These are phyloP conservation scores for Apodemus agrarius DNA, from an alignment of 2,797 vertebrate genomes.

Conservation along the genomic window DNA sequence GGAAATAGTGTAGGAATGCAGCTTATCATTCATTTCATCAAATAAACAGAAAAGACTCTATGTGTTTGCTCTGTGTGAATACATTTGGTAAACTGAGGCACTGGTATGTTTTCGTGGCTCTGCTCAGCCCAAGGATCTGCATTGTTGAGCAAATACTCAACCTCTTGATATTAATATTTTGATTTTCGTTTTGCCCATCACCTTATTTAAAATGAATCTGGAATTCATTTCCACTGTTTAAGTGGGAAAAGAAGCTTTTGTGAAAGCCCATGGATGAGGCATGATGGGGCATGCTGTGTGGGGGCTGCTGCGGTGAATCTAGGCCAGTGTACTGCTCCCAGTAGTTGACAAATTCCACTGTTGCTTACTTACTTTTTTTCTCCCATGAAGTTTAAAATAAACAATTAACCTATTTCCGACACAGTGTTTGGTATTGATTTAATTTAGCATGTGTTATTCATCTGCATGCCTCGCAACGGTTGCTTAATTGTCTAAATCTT, in stretches of 20 bases:
- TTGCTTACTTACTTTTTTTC: slow-evolving; percentile 50
- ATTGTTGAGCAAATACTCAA: not conserved
- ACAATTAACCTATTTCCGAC: slow-evolving; percentile 78
- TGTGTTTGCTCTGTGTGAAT: not conserved
- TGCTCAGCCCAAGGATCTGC: not conserved
- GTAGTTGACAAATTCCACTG: slow-evolving; percentile 75
- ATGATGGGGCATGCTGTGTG: rapidly evolving
- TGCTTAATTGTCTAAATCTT: slow-evolving; percentile 84
- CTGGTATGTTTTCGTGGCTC: not conserved
- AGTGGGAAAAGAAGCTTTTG: not conserved
- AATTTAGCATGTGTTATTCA: slow-evolving; percentile 84
- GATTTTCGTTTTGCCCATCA: not conserved
- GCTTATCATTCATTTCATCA: not conserved
- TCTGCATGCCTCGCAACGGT: slow-evolving; percentile 81
- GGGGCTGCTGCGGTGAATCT: slow-evolving; percentile 50
- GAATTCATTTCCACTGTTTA: not conserved
- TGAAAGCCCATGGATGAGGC: not conserved
- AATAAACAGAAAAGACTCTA: not conserved
- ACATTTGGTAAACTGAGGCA: not conserved
- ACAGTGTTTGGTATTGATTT: slow-evolving; percentile 78
- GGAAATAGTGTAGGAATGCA: not conserved
- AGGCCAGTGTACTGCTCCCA: slow-evolving; percentile 56
- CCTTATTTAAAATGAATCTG: not conserved
- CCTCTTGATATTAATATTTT: not conserved
- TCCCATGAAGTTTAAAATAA: slow-evolving; percentile 77